Base-by-base conservation (phyloP, 2,113 vertebrate species). In the Todiramphus saurophagus region DNA sequence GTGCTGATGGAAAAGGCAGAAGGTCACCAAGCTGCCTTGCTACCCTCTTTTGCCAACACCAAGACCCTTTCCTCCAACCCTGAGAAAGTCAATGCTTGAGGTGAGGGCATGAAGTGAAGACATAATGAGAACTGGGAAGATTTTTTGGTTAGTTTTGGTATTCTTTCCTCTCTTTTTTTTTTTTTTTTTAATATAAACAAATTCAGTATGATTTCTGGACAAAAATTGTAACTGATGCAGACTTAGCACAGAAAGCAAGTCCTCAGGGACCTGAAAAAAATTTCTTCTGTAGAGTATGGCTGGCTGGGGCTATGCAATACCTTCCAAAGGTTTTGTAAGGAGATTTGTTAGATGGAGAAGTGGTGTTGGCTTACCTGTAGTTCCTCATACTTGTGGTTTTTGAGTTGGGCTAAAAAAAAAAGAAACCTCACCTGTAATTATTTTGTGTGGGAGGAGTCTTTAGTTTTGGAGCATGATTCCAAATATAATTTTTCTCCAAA, bases 301-400 rank as follows among this genome's bases (percentile, higher is more conserved):
- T 86, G 72, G 43, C 20, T 83, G 68, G 55, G 73, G 21, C 35
- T 48, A 5, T 27, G 51, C 41, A 80, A 55, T 66, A 18, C 31
- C 21, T 83, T 59, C 41, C 56, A 74, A 64, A 30, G 41, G 19
- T 39, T 41, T 94, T 9, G 1, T 50, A n/a, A 55, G n/a, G 17
- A 58, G 51, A 27, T 58, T 6, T n/a, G 6, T 51, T 51, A 56
- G 53, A 30, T 8, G 37, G 31, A 78, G 73, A 63, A 84, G 60
- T 44, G 50, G 69, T 70, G 37, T n/a, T 87, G 73, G 11, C 25
- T 63, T 91, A 84, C 55, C 81, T 74, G 55, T 50, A 77, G n/a
- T 28, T 89, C 84, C 77, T 91, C 81, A 62, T 94, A 31, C 13
- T 50, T 94, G 77, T 67, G 73, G 64, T 11, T 92, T 96, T 96